Evolutionary conservation across 2,797 vertebrate genomes (phyloP), one percentile per base, ranked within the genome.

Genomic region (Fratercula arctica): DNA sequence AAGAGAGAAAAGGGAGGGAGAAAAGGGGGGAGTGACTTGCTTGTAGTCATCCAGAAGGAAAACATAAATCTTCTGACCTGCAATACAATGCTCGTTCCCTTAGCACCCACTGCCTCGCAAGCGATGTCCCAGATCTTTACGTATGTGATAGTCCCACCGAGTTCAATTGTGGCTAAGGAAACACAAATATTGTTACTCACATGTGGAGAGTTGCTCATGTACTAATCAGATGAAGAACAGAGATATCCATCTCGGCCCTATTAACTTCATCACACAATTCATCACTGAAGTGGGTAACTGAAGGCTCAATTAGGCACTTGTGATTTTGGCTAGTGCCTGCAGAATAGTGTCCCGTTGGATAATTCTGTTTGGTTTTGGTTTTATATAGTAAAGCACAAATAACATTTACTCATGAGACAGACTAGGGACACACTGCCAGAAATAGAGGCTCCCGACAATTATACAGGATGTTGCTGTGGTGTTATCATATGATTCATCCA

Each of bases 401-500:
- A 94, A 95, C 90, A 57, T 97, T 98, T 96, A 97, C 97, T 97
- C 97, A 83, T 72, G 96, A 98, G 97, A 89, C 97, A 97, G 96
- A 57, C 97, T 37, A 96, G 96, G 96, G 96, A 96, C 96, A 35
- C 90, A 5, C 86, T 96, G 96, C 97, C 97, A 98, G 97, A 96
- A 98, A 97, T 90, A 97, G 96, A 97, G 97, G 96, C 95, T 98
- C 96, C 96, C 79, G 81, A 92, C 95, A 81, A 90, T 91, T 96
- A 96, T 96, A 70, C 98, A 98, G 98, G 98, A 98, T 98, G 96
- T 97, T 95, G 94, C 97, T 96, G 94, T 93, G 96, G 94, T 97
- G 96, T 97, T 97, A 97, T 96, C 96, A 50, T 85, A 87, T 98
- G 98, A 98, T 97, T 98, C 98, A 98, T 96, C 70, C 96, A 85